Conservation (phyloP, 2,888 invertebrate species). For the Apodemia hepburni region DNA sequence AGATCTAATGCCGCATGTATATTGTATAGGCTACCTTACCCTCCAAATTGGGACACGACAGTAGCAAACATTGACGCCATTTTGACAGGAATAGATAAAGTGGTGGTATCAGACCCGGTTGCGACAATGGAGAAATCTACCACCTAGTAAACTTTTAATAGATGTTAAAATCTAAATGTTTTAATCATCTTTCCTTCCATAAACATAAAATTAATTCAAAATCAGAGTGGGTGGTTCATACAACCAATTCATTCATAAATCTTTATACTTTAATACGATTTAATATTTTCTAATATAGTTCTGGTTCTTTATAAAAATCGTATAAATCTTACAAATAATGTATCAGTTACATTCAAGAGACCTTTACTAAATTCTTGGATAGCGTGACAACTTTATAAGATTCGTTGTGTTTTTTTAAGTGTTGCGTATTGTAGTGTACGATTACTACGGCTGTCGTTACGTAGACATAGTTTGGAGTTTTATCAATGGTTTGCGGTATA, state of each 20-base stretch:
- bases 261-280: constrained; percentile 17
- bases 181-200: too few species aligned
- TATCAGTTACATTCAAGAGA: constrained; percentile 10
- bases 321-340: constrained; percentile 58
- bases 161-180: too few species aligned
- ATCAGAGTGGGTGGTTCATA: constrained; percentile 3
- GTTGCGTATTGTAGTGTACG: constrained; percentile 46
- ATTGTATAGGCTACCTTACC: too few species aligned
- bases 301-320: constrained; percentile 59
- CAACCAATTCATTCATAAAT: constrained; percentile 18
- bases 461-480: constrained; percentile 32
- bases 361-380: constrained; percentile 43
- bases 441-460: constrained; percentile 66
- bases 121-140: too few species aligned
- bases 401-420: constrained; percentile 42
- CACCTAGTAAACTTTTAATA: too few species aligned
- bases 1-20: too few species aligned
- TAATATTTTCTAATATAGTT: constrained; percentile 32
- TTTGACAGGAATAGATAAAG: too few species aligned
- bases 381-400: constrained; percentile 59
- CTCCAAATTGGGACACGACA: too few species aligned
- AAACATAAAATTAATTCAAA: constrained; percentile 1
- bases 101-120: too few species aligned
- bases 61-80: too few species aligned
- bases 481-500: constrained; percentile 42